These are phyloP conservation scores for Eubasilissa regina DNA, from an alignment of 1,140 invertebrate species.

Conservation along the genomic window DNA sequence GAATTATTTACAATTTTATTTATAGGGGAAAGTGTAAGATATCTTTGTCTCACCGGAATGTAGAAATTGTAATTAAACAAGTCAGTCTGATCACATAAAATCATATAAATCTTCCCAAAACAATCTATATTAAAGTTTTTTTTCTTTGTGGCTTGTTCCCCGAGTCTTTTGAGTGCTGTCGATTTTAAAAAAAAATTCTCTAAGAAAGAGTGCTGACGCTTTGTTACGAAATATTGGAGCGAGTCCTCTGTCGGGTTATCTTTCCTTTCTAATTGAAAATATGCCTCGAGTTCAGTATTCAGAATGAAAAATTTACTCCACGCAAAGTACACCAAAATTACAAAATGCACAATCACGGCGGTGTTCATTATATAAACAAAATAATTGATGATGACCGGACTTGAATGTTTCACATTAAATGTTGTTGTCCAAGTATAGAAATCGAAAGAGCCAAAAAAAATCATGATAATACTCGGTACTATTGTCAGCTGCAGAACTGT, in stretches of 20 bases:
- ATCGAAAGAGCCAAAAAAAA: background rate
- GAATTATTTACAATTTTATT: too few relatives aligned
- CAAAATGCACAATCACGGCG: background rate
- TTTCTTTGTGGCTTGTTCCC: background rate
- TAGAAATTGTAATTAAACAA: background rate
- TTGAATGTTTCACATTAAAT: background rate
- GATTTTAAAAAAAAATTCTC: constrained; percentile 12
- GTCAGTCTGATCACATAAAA: constrained; percentile 16
- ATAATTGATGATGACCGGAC: background rate
- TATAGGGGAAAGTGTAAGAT: background rate
- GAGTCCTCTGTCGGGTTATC: background rate
- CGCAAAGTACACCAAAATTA: constrained; percentile 2
- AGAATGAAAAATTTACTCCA: constrained; percentile 18
- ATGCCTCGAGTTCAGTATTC: constrained; percentile 1
- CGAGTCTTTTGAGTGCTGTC: background rate
- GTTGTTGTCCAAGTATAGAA: constrained; percentile 14
- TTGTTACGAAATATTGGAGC: background rate
- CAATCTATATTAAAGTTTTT: background rate
- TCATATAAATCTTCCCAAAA: constrained; percentile 7
- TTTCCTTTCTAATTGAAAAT: background rate
- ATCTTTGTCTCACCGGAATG: constrained; percentile 21
- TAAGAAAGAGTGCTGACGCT: background rate
- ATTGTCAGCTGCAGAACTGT: background rate
- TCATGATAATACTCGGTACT: background rate
- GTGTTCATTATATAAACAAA: constrained; percentile 2